These are phyloP conservation scores for Crossaster papposus DNA, from an alignment of 53 echinoderm and acorn worm species.

Conservation along the genomic window DNA sequence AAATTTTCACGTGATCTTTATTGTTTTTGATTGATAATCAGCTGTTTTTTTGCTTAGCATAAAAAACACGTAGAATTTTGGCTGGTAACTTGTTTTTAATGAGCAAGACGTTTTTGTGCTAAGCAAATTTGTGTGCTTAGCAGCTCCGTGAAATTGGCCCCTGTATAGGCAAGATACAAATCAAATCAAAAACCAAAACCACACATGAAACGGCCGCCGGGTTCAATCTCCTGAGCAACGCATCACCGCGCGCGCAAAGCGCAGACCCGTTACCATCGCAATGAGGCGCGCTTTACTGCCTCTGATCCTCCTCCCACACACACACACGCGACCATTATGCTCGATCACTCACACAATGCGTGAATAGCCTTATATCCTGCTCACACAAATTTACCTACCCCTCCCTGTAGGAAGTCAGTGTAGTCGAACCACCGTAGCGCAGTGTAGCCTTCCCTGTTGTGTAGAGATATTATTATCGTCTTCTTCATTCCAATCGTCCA, in stretches of 20 bases:
- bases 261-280: slow-evolving; percentile 41
- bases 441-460: background rate
- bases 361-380: background rate
- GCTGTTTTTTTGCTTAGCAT: too few relatives aligned
- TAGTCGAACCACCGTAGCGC: slow-evolving; percentile 14
- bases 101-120: too few relatives aligned
- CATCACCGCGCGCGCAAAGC: slow-evolving; percentile 17
- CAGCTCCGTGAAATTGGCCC: too few relatives aligned
- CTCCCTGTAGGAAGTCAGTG: background rate
- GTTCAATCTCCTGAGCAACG: slow-evolving; percentile 1
- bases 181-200: too few relatives aligned
- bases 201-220: slow-evolving; percentile 35
- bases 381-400: background rate
- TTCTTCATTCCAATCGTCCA: background rate
- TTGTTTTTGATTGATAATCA: too few relatives aligned
- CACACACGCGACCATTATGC: background rate
- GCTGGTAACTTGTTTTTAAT: too few relatives aligned
- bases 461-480: background rate
- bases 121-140: too few relatives aligned
- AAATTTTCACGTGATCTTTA: too few relatives aligned
- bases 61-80: too few relatives aligned
- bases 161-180: background rate
- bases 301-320: background rate
- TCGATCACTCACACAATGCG: background rate
- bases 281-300: slow-evolving; percentile 21